phyloP scores from a whole-genome alignment of 2,113 vertebrate genomes.

The Pardalotus punctatus region DNA sequence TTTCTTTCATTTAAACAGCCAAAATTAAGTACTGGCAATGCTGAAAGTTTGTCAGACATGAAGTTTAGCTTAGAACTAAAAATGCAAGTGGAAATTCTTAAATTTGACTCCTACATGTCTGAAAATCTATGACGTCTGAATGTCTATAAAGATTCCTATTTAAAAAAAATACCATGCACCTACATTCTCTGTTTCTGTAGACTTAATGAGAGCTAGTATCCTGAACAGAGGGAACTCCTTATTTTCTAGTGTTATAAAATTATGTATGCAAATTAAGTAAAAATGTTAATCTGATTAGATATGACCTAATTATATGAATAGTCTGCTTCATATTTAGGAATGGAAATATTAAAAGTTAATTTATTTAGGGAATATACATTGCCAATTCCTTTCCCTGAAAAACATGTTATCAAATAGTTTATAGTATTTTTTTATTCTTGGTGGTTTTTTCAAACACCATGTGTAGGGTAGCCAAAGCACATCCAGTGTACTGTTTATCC shows the following conservation, averaged over 20 bases:
- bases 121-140: background rate
- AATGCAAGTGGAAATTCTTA: background rate
- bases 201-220: background rate
- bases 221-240: background rate
- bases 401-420: background rate
- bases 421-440: background rate
- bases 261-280: background rate
- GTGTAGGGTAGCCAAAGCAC: background rate
- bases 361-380: background rate
- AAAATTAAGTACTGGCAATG: background rate
- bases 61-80: background rate
- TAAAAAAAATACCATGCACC: background rate
- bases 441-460: background rate
- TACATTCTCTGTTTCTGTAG: background rate
- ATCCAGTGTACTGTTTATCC: background rate
- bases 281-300: background rate
- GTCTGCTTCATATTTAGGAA: background rate
- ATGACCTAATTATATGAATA: background rate
- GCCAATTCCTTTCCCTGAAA: background rate
- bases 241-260: background rate
- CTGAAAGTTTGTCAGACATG: background rate
- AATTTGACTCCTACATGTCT: background rate
- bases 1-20: background rate
- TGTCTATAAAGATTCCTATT: background rate
- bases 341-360: background rate